These are phyloP conservation scores for Orius insidiosus DNA, from an alignment of 1,140 invertebrate species.

Conservation along the genomic window DNA sequence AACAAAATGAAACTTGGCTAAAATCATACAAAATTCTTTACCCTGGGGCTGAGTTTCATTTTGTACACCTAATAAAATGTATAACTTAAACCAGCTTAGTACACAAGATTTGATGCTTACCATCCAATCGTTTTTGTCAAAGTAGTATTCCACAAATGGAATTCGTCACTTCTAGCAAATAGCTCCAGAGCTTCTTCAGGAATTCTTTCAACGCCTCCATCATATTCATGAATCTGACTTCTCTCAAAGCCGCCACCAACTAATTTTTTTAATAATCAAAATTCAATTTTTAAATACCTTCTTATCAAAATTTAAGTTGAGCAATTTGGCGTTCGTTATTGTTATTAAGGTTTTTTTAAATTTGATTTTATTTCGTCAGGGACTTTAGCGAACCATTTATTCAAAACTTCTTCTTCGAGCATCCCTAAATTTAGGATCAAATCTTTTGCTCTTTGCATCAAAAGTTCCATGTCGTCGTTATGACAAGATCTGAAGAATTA, in stretches of 20 bases:
- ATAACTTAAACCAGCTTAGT: too few species aligned
- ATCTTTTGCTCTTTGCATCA: slow-evolving; percentile 24
- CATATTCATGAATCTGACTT: slow-evolving; percentile 43
- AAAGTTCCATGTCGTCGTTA: slow-evolving; percentile 19
- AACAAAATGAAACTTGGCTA: too few species aligned
- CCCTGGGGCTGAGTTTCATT: too few species aligned
- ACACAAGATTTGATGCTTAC: slow-evolving; percentile 24
- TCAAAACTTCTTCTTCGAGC: slow-evolving; percentile 24
- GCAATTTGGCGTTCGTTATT: slow-evolving; percentile 10
- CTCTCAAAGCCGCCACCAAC: slow-evolving; percentile 28
- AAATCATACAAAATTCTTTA: too few species aligned
- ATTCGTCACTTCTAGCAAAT: slow-evolving; percentile 33
- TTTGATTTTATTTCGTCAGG: slow-evolving; percentile 24
- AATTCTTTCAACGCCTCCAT: slow-evolving; percentile 32
- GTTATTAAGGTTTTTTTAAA: slow-evolving; percentile 26
- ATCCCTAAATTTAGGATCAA: slow-evolving; percentile 24
- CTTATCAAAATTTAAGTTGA: slow-evolving; percentile 29
- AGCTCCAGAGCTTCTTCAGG: slow-evolving; percentile 36
- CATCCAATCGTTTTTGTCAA: slow-evolving; percentile 35
- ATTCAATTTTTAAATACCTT: slow-evolving; percentile 23
- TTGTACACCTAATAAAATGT: too few species aligned
- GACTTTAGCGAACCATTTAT: slow-evolving; percentile 25
- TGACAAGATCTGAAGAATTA: too few species aligned
- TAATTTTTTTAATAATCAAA: slow-evolving; percentile 7
- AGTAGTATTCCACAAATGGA: slow-evolving; percentile 27